These are phyloP conservation scores for Stegodyphus mimosarum DNA, from an alignment of 1,140 invertebrate genomes.

Conservation along the genomic window DNA sequence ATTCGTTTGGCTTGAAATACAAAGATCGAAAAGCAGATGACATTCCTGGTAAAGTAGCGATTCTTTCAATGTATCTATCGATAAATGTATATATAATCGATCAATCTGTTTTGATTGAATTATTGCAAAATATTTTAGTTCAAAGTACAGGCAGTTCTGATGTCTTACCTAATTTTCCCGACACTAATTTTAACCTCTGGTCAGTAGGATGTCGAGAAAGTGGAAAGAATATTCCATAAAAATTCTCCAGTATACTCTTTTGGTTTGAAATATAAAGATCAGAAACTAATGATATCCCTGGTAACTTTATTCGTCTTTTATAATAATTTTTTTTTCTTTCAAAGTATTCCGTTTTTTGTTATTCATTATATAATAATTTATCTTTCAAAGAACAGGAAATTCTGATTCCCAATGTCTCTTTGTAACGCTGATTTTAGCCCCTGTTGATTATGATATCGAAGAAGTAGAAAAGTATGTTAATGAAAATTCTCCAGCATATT, in stretches of 20 bases:
- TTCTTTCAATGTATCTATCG: not conserved
- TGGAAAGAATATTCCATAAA: conserved; percentile 3
- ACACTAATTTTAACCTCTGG: conserved; percentile 18
- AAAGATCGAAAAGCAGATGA: conserved; percentile 69
- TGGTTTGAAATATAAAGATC: conserved; percentile 72
- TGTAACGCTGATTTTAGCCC: conserved; percentile 69
- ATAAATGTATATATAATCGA: too few relatives aligned
- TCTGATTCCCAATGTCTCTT: not conserved
- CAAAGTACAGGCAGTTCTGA: too few relatives aligned
- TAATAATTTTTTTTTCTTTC: too few relatives aligned
- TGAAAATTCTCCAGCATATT: conserved; percentile 75
- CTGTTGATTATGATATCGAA: conserved; percentile 82
- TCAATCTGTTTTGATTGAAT: not conserved
- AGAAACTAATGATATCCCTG: conserved; percentile 72
- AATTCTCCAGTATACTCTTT: conserved; percentile 74
- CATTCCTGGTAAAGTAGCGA: conserved; percentile 71
- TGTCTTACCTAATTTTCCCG: too few relatives aligned
- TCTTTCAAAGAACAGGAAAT: not conserved
- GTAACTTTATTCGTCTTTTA: too few relatives aligned
- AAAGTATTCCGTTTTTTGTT: too few relatives aligned
- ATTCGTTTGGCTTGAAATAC: conserved; percentile 77
- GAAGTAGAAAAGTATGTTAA: conserved; percentile 76
- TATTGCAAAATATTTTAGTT: not conserved
- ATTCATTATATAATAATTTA: conserved; percentile 71
- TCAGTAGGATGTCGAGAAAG: conserved; percentile 27